Conservation (phyloP, 2,113 vertebrate genomes). For the Zosterops borbonicus region DNA sequence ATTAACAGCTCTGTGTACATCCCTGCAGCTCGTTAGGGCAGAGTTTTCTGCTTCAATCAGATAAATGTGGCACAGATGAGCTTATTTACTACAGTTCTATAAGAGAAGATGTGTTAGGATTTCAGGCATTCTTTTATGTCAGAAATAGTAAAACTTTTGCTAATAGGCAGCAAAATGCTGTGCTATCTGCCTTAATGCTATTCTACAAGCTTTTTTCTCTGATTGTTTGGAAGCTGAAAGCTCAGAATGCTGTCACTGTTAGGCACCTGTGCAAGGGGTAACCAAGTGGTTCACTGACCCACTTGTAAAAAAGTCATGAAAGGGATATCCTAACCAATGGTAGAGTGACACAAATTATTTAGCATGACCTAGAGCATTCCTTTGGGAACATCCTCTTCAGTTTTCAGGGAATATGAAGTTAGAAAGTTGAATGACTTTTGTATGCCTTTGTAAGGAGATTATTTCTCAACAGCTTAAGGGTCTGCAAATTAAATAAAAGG, state of each 20-base stretch:
- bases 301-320: rapidly evolving
- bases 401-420: background rate
- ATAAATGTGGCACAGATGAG: background rate
- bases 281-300: background rate
- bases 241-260: background rate
- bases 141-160: background rate
- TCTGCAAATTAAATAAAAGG: background rate
- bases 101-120: background rate
- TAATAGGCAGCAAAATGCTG: background rate
- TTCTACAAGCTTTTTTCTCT: background rate
- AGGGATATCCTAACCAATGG: background rate
- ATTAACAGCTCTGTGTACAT: background rate
- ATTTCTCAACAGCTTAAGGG: background rate
- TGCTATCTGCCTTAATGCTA: background rate
- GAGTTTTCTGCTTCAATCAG: background rate
- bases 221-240: background rate
- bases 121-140: background rate
- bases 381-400: background rate
- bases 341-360: background rate
- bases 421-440: background rate
- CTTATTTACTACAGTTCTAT: background rate
- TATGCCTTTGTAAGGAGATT: background rate
- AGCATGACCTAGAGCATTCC: background rate
- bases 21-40: constrained; percentile 11
- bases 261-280: background rate